Base-by-base conservation (phyloP, 1,140 invertebrate species). In the Temnothorax nylanderi region DNA sequence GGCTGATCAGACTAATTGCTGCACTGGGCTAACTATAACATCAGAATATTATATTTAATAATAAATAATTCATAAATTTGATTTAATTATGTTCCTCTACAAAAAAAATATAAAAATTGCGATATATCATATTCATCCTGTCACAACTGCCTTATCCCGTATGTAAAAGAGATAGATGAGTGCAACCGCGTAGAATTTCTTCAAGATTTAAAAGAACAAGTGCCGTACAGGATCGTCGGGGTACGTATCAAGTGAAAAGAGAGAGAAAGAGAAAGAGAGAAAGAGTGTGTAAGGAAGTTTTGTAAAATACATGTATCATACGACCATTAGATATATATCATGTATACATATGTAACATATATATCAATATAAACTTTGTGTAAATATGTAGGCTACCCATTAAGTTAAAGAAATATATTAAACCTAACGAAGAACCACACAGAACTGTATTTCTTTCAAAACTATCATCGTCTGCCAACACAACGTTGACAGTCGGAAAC, bases 321-420 rank as follows among this genome's bases (percentile, higher is more conserved):
- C 18, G 82, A 47, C 86, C 76, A 81, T 77, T 74, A 90, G 65
- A 26, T 37, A 74, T 37, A 58, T 26, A 51, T 47, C 32, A 81
- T 78, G 86, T 84, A 88, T 56, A 88, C 80, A 88, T 72, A 89
- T 72, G 77, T 65, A 81, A 49, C 47, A 87, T 87, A 89, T 80
- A 76, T 80, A 86, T 60, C 21, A 88, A 18, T 80, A 77, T 69
- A 60, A 37, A 86, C 67, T 90, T 87, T 89, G 60, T 93, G 93
- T 93, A 94, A 93, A 94, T 94, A 94, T 92, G 89, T 93, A 94
- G 91, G 85, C 90, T 92, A 92, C 89, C 85, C 86, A 90, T 87
- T 67, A 89, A 87, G 81, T 86, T 88, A 80, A 78, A 86, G 80
- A 92, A 92, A 93, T 91, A 93, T 89, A 93, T 88, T 84, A 88